A percentile compares a stretch with the other conserved stretches of the same genome.
Conservation (phyloP, 53 echinoderm and acorn worm species). For the Astropecten irregularis region DNA sequence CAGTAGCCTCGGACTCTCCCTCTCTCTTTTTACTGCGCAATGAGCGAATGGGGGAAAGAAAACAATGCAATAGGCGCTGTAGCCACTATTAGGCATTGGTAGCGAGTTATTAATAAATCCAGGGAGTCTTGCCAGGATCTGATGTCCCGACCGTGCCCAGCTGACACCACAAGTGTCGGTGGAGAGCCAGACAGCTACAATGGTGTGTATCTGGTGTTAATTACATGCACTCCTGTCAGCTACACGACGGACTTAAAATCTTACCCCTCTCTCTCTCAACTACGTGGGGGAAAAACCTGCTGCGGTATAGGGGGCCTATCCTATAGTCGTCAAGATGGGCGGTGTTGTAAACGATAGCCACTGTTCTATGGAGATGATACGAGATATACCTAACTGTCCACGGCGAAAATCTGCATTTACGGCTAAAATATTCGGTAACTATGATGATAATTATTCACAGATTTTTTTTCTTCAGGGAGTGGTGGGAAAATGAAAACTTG, state of each 20-base stretch:
- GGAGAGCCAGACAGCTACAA: background rate
- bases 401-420: conserved; percentile 16
- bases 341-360: conserved; percentile 30
- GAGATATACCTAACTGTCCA: background rate
- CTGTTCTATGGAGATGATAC: background rate
- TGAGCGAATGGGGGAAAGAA: background rate
- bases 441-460: too few relatives aligned
- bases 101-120: conserved; percentile 43
- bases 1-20: conserved; percentile 1
- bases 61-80: conserved; percentile 11
- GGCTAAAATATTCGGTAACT: conserved; percentile 43
- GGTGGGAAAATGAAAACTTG: too few relatives aligned
- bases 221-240: conserved; percentile 1
- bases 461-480: too few relatives aligned
- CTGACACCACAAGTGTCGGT: conserved; percentile 44
- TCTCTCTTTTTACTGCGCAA: conserved; percentile 10
- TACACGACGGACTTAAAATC: too few relatives aligned
- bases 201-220: conserved; percentile 24
- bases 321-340: too few relatives aligned
- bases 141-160: conserved; percentile 2
- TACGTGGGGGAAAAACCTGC: too few relatives aligned
- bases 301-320: too few relatives aligned
- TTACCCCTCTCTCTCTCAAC: too few relatives aligned
- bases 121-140: conserved; percentile 1
- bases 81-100: background rate